Evolutionary conservation across 2,797 vertebrate genomes (phyloP).

Genomic region (Bradypodion pumilum): DNA sequence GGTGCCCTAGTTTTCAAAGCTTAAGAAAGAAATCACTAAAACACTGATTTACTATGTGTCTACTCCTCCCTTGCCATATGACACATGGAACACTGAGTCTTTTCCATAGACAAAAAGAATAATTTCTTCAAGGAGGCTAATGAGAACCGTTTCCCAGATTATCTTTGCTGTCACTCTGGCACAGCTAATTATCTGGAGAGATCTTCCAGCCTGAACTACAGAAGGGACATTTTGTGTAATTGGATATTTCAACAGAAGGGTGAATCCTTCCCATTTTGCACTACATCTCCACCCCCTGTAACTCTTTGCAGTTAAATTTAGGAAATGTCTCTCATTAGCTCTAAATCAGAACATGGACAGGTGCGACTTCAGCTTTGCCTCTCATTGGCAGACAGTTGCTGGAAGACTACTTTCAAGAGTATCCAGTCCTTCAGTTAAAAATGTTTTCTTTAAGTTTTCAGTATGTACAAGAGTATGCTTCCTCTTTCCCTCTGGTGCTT

Average conservation of each 20-base stretch:
- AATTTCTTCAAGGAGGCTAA: too few relatives aligned
- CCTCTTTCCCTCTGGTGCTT: neutral
- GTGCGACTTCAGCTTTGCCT: neutral
- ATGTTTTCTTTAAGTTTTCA: neutral
- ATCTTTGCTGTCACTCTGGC: neutral
- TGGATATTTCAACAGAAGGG: too few relatives aligned
- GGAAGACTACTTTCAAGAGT: neutral
- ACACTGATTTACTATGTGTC: neutral
- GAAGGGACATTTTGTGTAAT: too few relatives aligned
- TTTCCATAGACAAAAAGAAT: neutral
- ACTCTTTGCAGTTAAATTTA: neutral
- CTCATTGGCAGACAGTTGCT: neutral
- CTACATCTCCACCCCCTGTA: neutral
- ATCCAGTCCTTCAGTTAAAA: neutral
- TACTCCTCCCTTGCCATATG: neutral
- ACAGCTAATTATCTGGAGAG: too few relatives aligned
- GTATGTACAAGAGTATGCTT: neutral
- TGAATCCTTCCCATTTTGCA: neutral
- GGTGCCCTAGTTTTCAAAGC: neutral
- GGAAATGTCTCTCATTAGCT: neutral
- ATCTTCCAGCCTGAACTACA: neutral
- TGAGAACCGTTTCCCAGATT: too few relatives aligned
- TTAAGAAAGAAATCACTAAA: neutral
- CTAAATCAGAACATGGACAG: too few relatives aligned
- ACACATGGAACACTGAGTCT: neutral